Evolutionary conservation across 2,113 vertebrate genomes (phyloP).

Genomic region (Heteronetta atricapilla): DNA sequence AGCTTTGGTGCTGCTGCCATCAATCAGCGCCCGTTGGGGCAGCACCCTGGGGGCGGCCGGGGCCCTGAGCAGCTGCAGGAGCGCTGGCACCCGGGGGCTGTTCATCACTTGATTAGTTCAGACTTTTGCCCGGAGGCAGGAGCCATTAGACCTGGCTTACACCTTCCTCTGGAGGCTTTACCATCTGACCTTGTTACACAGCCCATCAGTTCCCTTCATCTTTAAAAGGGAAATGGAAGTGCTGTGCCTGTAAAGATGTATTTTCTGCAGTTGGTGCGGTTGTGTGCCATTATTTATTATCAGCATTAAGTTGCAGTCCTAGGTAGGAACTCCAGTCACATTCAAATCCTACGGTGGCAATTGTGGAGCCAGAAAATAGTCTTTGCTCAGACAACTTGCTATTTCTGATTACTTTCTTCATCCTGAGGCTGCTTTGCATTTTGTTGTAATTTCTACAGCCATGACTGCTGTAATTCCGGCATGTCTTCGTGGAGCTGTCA

Average conservation of each 20-base stretch:
- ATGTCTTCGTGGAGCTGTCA: background rate
- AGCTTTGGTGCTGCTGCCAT: background rate
- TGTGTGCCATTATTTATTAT: accelerated
- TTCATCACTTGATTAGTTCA: background rate
- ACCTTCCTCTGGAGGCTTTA: background rate
- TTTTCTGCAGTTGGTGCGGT: background rate
- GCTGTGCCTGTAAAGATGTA: background rate
- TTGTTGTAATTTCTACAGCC: background rate
- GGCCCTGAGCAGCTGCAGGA: background rate
- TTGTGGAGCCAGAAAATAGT: background rate
- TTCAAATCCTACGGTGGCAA: background rate
- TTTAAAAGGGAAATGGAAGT: background rate
- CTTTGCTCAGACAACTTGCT: background rate
- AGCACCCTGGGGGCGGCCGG: background rate
- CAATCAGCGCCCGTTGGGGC: background rate
- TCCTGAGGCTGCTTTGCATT: background rate
- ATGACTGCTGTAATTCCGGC: background rate
- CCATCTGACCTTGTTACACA: background rate
- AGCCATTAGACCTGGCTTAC: background rate
- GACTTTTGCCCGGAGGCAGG: background rate
- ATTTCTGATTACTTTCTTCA: background rate
- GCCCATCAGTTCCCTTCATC: background rate
- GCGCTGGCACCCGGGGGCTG: accelerated
- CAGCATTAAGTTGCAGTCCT: background rate
- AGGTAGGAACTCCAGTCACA: accelerated